phyloP scores from a whole-genome alignment of 2,797 vertebrate species.

The Pantherophis vulpinus region DNA sequence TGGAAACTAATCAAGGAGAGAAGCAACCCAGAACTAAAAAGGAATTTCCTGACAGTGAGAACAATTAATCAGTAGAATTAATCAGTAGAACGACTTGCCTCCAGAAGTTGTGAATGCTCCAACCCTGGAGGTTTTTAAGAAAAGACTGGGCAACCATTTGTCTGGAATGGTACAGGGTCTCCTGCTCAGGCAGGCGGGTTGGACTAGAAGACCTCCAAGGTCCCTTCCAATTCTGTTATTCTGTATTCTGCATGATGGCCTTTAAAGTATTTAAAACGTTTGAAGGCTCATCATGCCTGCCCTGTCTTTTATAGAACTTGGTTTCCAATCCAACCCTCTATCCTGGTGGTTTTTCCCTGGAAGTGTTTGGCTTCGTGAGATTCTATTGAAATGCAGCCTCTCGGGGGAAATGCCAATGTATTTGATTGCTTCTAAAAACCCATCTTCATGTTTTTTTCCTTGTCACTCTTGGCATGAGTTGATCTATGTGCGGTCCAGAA shows the following conservation, averaged over 20 bases:
- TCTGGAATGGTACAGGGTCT: accelerated
- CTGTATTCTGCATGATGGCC: not conserved
- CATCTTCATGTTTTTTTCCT: not conserved
- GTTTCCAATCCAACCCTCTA: not conserved
- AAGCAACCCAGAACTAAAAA: not conserved
- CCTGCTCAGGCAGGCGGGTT: not conserved
- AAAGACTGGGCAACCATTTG: accelerated
- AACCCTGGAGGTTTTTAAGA: not conserved
- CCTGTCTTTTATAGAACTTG: not conserved
- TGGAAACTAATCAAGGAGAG: not conserved
- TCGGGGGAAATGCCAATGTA: not conserved
- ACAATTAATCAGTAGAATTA: not conserved
- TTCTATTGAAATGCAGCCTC: not conserved
- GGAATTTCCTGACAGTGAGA: not conserved
- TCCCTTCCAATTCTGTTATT: not conserved
- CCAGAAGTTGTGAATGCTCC: not conserved
- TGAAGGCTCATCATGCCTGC: not conserved
- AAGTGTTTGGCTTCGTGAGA: not conserved
- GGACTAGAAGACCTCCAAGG: not conserved
- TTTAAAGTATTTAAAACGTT: not conserved
- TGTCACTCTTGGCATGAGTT: not conserved
- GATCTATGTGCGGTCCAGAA: not conserved
- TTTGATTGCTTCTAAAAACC: not conserved
- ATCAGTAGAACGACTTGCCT: not conserved
- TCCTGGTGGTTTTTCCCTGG: not conserved